Evolutionary conservation across 2,888 invertebrate genomes (phyloP), one percentile per base, ranked within the genome.

Genomic region (Galerucella pusilla): DNA sequence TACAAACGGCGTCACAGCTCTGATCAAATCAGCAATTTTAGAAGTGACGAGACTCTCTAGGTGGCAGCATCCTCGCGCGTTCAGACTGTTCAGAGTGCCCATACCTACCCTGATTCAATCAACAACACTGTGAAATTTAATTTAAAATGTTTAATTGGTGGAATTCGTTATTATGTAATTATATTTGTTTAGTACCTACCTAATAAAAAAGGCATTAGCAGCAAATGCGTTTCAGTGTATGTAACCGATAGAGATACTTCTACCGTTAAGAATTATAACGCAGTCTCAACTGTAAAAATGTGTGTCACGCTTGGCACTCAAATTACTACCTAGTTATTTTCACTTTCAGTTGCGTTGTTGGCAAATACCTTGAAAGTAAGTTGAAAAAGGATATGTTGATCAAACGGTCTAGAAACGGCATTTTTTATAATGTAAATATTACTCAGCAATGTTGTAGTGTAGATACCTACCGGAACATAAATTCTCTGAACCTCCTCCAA

Each of bases 361-460:
- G 70, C 28, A 57, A 74, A 70, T 64, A 71, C 75, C 75, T 75
- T 75, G 75, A 75, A 75, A 68, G 71, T 71, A 68, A 71, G 28
- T 54, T 71, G 67, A 57, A 71, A 75, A 67, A 75, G 54, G 61
- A 70, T 64, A 49, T 71, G 49, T 71, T 64, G 64, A 54, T 70
- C 52, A 54, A 70, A 70, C 54, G 70, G 54, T 64, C 70, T 64
- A 59, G 63, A 54, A 70, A 69, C 61, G 61, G 46, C 68, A 9
- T 69, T 69, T 69, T 69, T 69, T 61, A 70, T 68, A 12, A 35
- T 70, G 35, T 5, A 61, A 70, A 63, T 28, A 52, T 70, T 61
- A 70, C 46, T 70, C 70, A 70, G 61, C 52, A 49, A 69, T 46
- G 54, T 28, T 28, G 28, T 28, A 28, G 25, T 45, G 16, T 70